These are phyloP conservation scores for Erebia aethiops DNA, from an alignment of 2,888 invertebrate species.

Conservation along the genomic window DNA sequence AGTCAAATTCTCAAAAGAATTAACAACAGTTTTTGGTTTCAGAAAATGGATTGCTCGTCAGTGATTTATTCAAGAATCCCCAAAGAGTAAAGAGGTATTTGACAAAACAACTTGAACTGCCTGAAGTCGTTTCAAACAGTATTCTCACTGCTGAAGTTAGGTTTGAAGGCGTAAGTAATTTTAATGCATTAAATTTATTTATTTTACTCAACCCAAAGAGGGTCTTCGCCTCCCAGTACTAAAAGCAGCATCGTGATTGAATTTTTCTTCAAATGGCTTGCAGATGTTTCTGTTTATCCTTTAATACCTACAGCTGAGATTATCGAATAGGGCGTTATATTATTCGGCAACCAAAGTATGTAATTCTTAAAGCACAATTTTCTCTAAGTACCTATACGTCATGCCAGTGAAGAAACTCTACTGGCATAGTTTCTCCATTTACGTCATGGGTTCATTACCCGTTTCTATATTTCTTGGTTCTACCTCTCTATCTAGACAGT, in stretches of 20 bases:
- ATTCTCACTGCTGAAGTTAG: constrained; percentile 75
- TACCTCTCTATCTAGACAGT: background rate
- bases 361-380: background rate
- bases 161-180: constrained; percentile 77
- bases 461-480: background rate
- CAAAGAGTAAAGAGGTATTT: constrained; percentile 66
- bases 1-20: background rate
- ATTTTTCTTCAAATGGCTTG: background rate
- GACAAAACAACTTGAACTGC: constrained; percentile 58
- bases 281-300: background rate
- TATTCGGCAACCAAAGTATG: background rate
- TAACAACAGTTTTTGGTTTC: constrained; percentile 43
- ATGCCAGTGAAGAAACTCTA: background rate
- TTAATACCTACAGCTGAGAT: no score
- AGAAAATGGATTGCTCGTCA: constrained; percentile 80
- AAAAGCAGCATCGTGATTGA: no score
- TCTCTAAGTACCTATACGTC: background rate
- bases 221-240: background rate
- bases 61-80: constrained; percentile 77
- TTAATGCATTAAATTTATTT: no score
- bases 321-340: background rate
- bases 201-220: background rate
- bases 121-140: constrained; percentile 62
- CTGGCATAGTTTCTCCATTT: background rate
- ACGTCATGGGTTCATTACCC: background rate